Percentiles rank a stretch among this genome's conserved stretches.
phyloP scores from a whole-genome alignment of 2,797 vertebrate species.

The Etheostoma nigrum region DNA sequence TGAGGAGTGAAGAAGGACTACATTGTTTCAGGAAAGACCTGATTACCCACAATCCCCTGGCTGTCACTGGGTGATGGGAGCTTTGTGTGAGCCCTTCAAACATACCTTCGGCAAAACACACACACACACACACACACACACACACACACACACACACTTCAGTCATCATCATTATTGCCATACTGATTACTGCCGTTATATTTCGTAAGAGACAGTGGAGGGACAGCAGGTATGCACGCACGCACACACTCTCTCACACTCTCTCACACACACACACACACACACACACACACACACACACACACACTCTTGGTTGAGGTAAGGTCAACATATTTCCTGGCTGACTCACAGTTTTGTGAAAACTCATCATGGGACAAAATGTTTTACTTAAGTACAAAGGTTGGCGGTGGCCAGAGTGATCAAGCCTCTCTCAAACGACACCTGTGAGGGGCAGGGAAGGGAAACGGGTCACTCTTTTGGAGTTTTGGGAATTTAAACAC shows the following conservation, averaged over 20 bases:
- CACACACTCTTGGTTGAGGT: constrained; percentile 42
- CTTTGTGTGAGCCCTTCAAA: constrained; percentile 63
- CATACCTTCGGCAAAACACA: constrained; percentile 33
- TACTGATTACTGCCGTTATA: constrained; percentile 68
- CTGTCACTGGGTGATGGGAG: constrained; percentile 66
- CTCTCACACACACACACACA: constrained; percentile 13
- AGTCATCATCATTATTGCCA: constrained; percentile 79
- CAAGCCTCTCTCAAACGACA: constrained; percentile 16
- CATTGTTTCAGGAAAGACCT: constrained; percentile 74
- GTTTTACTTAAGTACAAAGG: constrained; percentile 60
- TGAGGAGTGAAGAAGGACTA: constrained; percentile 76
- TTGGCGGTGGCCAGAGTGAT: constrained; percentile 41
- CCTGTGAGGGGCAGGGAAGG: constrained; percentile 10
- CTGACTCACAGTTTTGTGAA: constrained; percentile 70
- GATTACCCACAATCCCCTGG: constrained; percentile 65
- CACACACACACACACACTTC: constrained; percentile 18
- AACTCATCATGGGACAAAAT: constrained; percentile 62
- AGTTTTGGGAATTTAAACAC: constrained; percentile 31
- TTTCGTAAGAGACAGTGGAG: constrained; percentile 67
- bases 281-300: constrained; percentile 12
- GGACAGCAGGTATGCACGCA: constrained; percentile 38
- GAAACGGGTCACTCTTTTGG: constrained; percentile 4
- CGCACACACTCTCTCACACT: constrained; percentile 13
- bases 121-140: too few relatives aligned
- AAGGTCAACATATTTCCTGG: constrained; percentile 70